Conservation (phyloP, 1,140 invertebrate species). For the Drosophila carrolli region DNA sequence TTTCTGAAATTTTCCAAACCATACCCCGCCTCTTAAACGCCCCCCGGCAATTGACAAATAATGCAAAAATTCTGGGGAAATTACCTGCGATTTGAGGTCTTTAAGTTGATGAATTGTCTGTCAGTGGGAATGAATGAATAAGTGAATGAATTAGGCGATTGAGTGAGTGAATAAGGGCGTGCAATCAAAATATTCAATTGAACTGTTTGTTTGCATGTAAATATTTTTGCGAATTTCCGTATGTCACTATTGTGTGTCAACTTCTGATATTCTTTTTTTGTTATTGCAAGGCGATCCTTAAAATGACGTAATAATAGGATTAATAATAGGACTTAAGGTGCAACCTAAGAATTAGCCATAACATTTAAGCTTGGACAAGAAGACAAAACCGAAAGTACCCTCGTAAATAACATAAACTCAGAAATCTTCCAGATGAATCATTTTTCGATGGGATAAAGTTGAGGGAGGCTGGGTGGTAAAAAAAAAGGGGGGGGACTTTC, state of each 20-base stretch:
- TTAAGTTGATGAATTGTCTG: constrained; percentile 46
- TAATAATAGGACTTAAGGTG: too few species aligned
- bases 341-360: too few species aligned
- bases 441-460: constrained; percentile 9
- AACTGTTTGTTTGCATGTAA: not conserved
- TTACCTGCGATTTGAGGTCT: constrained; percentile 65
- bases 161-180: constrained; percentile 1
- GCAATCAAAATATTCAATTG: constrained; percentile 9
- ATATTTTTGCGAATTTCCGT: too few species aligned
- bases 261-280: not conserved
- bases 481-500: not conserved
- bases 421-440: constrained; percentile 9
- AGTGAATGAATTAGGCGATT: constrained; percentile 14
- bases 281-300: not conserved
- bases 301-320: too few species aligned
- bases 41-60: constrained; percentile 71
- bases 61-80: constrained; percentile 71
- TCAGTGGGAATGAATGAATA: constrained; percentile 15
- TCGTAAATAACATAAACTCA: not conserved
- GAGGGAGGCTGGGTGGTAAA: not conserved
- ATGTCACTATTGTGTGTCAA: too few species aligned
- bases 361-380: too few species aligned
- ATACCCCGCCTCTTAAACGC: not conserved
- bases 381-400: constrained; percentile 1
- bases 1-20: too few species aligned